phyloP scores from a whole-genome alignment of 2,888 invertebrate species.

The Polymixis lichenea region DNA sequence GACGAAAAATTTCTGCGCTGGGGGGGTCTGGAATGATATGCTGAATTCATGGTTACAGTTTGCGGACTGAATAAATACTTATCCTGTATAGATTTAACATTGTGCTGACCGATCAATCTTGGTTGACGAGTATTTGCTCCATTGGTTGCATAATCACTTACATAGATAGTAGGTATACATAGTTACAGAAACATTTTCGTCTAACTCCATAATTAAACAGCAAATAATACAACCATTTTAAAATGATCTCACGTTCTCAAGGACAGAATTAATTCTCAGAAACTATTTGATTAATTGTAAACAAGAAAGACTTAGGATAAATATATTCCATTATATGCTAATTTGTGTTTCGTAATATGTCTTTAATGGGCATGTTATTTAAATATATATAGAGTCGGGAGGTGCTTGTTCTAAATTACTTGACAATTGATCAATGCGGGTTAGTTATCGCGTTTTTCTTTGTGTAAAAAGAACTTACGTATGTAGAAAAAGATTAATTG shows the following conservation, averaged over 20 bases:
- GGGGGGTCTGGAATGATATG: no score
- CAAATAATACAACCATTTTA: slow-evolving; percentile 11
- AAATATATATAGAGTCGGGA: slow-evolving; percentile 38
- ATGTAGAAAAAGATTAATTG: slow-evolving; percentile 15
- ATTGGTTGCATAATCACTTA: no score
- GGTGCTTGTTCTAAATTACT: slow-evolving; percentile 50
- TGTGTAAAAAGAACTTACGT: not conserved
- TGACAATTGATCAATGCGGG: slow-evolving; percentile 46
- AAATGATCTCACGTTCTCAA: slow-evolving; percentile 43
- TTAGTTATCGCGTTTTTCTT: slow-evolving; percentile 22
- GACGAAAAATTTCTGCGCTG: no score
- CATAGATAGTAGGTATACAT: not conserved
- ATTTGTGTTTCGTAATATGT: slow-evolving; percentile 58
- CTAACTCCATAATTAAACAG: not conserved
- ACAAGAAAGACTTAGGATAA: slow-evolving; percentile 36
- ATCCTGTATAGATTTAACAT: no score
- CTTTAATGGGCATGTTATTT: slow-evolving; percentile 49
- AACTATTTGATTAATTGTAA: slow-evolving; percentile 37
- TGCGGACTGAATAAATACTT: no score
- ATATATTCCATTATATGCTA: slow-evolving; percentile 64
- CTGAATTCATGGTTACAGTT: no score
- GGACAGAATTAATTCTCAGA: slow-evolving; percentile 23
- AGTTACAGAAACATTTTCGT: not conserved
- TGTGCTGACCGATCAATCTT: no score
- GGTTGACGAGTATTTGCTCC: no score